Evolutionary conservation across 2,797 vertebrate genomes (phyloP).

Genomic region (Arnoldichthys spilopterus): DNA sequence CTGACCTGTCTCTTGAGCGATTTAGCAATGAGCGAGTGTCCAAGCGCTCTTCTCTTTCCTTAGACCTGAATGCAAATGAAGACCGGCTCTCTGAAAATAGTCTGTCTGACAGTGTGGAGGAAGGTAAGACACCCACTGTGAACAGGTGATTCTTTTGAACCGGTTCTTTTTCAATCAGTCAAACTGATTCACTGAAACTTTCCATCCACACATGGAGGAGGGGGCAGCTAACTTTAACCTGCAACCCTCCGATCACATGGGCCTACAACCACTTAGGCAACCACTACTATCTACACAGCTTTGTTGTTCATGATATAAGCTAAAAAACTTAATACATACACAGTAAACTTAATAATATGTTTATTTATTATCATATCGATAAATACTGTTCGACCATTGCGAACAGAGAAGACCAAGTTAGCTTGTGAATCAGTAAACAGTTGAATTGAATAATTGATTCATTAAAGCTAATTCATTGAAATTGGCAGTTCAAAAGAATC

Average conservation of each 20-base stretch:
- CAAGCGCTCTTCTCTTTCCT: slow-evolving; percentile 76
- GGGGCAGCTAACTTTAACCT: too few relatives aligned
- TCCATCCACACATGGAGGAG: too few relatives aligned
- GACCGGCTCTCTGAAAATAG: slow-evolving; percentile 83
- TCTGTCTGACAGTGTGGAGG: slow-evolving; percentile 85
- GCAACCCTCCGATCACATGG: too few relatives aligned
- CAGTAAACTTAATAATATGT: too few relatives aligned
- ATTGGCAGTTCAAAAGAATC: neutral
- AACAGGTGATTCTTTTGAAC: neutral
- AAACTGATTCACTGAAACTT: too few relatives aligned
- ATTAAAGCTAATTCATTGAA: neutral
- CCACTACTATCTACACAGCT: too few relatives aligned
- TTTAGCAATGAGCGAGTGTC: slow-evolving; percentile 66
- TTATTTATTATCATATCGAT: too few relatives aligned
- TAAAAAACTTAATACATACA: too few relatives aligned
- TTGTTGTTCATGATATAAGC: too few relatives aligned
- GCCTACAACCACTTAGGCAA: too few relatives aligned
- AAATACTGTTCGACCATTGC: too few relatives aligned
- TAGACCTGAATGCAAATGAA: slow-evolving; percentile 89
- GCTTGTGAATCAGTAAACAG: neutral
- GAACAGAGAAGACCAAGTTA: neutral
- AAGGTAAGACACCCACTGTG: slow-evolving; percentile 75
- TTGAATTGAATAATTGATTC: neutral
- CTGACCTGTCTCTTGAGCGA: slow-evolving; percentile 72
- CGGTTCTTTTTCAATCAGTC: too few relatives aligned